Percentiles rank a stretch among this genome's conserved stretches.
Evolutionary conservation across 2,797 vertebrate genomes (phyloP).

Genomic region (Anabas testudineus): DNA sequence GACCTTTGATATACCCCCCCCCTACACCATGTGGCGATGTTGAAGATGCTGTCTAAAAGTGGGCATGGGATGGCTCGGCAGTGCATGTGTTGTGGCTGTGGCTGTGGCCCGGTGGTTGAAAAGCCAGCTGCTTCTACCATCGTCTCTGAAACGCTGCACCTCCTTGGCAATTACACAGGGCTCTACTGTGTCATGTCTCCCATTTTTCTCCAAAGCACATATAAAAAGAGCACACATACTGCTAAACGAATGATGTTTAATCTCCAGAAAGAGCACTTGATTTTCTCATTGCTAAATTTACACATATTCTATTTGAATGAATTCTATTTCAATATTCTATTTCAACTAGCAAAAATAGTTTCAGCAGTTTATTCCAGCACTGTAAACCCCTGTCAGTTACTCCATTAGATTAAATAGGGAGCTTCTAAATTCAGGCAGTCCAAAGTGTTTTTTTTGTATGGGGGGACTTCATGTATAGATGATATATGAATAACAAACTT

Average conservation of each 20-base stretch:
- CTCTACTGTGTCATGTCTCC: conserved; percentile 19
- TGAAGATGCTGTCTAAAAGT: conserved; percentile 44
- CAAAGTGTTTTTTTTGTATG: background rate
- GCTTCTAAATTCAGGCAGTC: conserved; percentile 17
- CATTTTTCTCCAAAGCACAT: background rate
- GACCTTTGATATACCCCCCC: conserved; percentile 23
- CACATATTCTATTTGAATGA: background rate
- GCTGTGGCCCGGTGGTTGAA: conserved; percentile 76
- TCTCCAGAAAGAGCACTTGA: background rate
- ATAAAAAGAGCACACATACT: conserved; percentile 4
- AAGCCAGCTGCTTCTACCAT: conserved; percentile 80
- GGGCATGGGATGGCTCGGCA: conserved; percentile 81
- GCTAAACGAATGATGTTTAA: background rate
- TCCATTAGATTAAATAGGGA: background rate
- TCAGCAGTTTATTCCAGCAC: conserved; percentile 12
- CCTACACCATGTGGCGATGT: conserved; percentile 40
- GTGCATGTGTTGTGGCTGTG: conserved; percentile 82
- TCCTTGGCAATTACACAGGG: conserved; percentile 47
- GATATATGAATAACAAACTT: conserved; percentile 15
- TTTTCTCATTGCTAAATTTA: conserved; percentile 1
- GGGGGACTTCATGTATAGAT: background rate
- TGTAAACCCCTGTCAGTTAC: conserved; percentile 11
- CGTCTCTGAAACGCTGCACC: conserved; percentile 73
- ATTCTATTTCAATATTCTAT: no score
- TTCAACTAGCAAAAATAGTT: no score